Percentiles rank a stretch among this genome's conserved stretches.
Conservation (phyloP, 2,888 invertebrate genomes). For the Apotomis turbidana region DNA sequence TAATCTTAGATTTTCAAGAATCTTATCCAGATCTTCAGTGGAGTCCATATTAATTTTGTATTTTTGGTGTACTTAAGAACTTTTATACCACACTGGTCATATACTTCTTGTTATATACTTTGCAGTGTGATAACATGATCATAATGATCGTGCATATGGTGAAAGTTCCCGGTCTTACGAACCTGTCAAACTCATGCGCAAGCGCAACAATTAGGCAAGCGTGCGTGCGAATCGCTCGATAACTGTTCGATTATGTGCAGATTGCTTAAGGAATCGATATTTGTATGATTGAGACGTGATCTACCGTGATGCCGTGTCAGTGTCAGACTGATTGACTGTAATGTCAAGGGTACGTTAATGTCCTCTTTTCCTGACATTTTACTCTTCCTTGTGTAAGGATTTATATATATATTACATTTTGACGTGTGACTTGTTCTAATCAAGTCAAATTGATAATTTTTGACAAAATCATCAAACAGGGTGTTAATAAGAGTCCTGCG, state of each 20-base stretch:
- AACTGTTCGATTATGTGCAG: slow-evolving; percentile 52
- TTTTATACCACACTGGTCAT: too few species aligned
- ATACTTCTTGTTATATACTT: background rate
- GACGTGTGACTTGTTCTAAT: too few species aligned
- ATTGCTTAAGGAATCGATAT: slow-evolving; percentile 36
- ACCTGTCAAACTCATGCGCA: slow-evolving; percentile 41
- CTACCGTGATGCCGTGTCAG: background rate
- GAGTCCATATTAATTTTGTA: too few species aligned
- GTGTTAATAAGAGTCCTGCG: too few species aligned
- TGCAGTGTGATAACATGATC: slow-evolving; percentile 21
- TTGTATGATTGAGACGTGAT: slow-evolving; percentile 26
- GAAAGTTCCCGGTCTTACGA: slow-evolving; percentile 57
- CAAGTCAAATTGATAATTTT: too few species aligned
- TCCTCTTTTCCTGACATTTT: too few species aligned
- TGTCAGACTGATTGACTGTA: background rate
- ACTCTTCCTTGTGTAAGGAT: too few species aligned
- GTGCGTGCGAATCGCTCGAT: slow-evolving; percentile 59
- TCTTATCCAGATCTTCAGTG: too few species aligned
- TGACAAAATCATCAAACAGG: too few species aligned
- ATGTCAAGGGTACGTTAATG: background rate
- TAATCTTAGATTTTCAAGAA: too few species aligned
- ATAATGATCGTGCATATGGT: slow-evolving; percentile 51
- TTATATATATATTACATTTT: too few species aligned
- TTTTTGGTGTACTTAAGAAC: too few species aligned
- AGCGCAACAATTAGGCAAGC: slow-evolving; percentile 46